Evolutionary conservation across 1,140 invertebrate species (phyloP).

Genomic region (Eciton burchellii): DNA sequence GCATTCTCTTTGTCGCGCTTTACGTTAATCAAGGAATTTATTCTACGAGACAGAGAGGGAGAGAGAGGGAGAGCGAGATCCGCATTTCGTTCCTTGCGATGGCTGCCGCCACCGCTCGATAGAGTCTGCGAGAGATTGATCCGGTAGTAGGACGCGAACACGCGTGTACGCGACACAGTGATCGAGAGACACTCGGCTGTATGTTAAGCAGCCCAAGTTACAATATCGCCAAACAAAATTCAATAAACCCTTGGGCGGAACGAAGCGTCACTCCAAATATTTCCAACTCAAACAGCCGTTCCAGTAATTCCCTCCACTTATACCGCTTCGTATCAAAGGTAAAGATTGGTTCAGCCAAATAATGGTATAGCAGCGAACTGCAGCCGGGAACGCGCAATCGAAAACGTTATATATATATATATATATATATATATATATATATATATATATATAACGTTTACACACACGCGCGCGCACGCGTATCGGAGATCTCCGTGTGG

Average conservation of each 20-base stretch:
- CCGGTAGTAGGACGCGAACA: not conserved
- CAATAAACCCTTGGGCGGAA: conserved; percentile 63
- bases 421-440: no score
- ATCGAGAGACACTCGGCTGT: conserved; percentile 43
- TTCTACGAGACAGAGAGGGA: not conserved
- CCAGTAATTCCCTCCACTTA: conserved; percentile 60
- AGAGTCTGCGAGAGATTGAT: conserved; percentile 28
- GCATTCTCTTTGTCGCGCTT: not conserved
- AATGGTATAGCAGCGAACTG: conserved; percentile 62
- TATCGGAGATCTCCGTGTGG: conserved; percentile 18
- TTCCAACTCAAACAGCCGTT: conserved; percentile 68
- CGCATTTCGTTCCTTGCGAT: not conserved
- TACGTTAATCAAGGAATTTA: not conserved
- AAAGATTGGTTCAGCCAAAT: conserved; percentile 67
- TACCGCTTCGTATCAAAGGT: conserved; percentile 65
- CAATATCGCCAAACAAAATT: conserved; percentile 67
- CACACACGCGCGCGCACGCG: no score
- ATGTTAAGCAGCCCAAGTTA: conserved; percentile 56
- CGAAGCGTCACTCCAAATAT: conserved; percentile 70
- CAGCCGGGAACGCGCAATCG: conserved; percentile 51
- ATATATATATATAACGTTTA: no score
- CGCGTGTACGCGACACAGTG: conserved; percentile 4
- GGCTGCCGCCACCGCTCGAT: not conserved
- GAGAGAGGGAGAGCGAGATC: no score
- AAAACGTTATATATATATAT: conserved; percentile 50